Evolutionary conservation across 2,888 invertebrate genomes (phyloP).

Genomic region (Chloroclysta siterata): DNA sequence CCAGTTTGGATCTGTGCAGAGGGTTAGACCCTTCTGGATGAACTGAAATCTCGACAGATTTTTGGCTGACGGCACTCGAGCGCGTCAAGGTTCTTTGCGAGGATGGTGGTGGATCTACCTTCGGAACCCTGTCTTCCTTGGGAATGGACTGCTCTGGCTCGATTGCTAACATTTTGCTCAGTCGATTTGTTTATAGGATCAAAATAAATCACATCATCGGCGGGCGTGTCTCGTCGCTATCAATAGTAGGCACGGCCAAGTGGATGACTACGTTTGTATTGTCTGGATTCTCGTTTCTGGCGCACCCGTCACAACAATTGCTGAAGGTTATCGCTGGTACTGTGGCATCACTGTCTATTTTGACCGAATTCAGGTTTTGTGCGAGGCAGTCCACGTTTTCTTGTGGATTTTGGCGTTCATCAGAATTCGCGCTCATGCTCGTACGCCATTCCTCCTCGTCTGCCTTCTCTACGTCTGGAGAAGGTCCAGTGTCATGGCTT

Average conservation of each 20-base stretch:
- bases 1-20: slow-evolving; percentile 76
- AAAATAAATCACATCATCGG: slow-evolving; percentile 72
- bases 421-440: slow-evolving; percentile 76
- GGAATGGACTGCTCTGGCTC: slow-evolving; percentile 74
- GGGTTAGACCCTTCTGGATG: slow-evolving; percentile 78
- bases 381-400: slow-evolving; percentile 64
- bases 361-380: slow-evolving; percentile 66
- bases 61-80: slow-evolving; percentile 86
- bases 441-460: slow-evolving; percentile 80
- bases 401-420: slow-evolving; percentile 59
- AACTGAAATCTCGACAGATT: slow-evolving; percentile 85
- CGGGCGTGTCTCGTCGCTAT: slow-evolving; percentile 77
- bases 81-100: slow-evolving; percentile 83
- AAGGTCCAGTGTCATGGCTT: slow-evolving; percentile 59
- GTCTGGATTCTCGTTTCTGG: slow-evolving; percentile 60
- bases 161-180: slow-evolving; percentile 73
- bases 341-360: slow-evolving; percentile 71
- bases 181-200: slow-evolving; percentile 9
- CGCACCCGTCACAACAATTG: slow-evolving; percentile 74
- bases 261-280: slow-evolving; percentile 70
- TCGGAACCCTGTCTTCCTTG: slow-evolving; percentile 68
- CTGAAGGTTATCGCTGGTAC: slow-evolving; percentile 80
- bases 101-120: slow-evolving; percentile 59
- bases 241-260: slow-evolving; percentile 77
- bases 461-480: slow-evolving; percentile 63